Evolutionary conservation across 2,797 vertebrate genomes (phyloP), one percentile per base, ranked within the genome.

Genomic region (Lithobates pipiens): DNA sequence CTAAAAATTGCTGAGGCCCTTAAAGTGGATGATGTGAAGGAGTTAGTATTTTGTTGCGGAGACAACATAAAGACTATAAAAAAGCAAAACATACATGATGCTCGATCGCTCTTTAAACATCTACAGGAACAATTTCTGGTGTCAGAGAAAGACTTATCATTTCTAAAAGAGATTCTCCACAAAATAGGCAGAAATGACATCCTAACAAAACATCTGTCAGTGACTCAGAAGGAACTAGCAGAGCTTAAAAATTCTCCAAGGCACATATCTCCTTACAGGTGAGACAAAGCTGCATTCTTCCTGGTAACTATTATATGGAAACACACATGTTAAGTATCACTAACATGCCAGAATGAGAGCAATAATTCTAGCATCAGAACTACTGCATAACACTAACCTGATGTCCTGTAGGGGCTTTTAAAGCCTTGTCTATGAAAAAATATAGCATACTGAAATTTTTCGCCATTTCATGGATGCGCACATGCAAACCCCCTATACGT

Each of bases 151-250:
- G 34, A 77, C 46, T 39, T 83, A 27, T 50, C 54, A 16, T 83
- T 76, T 70, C 63, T 83, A 34, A 77, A 83, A 70, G 73, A 77
- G 46, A 65, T 83, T 70, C 29, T 83, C 1, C 57, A 3, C 34
- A 76, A 44, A 32, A 70, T 83, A 10, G 9, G 21, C 21, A 69
- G 65, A 70, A 69, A 3, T 25, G 82, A 83, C 68, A 70, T 83
- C 29, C 25, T 83, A 54, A 27, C 0, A 44, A 0, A 68, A 11
- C 5, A 5, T 1, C 42, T 76, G 13, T 50, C 27, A 3, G 18
- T 29, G 44, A 50, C 81, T 32, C 2, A 34, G 2, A 3, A 3
- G 21, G 61, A 83, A 67, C 44, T 83, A 18, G 13, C 67, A 34
- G 25, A n/a, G 18, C 72, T 83, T 50, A 5, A 63, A 39, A 10